Conservation (phyloP, 2,113 vertebrate genomes). For the Entosphenus tridentatus region DNA sequence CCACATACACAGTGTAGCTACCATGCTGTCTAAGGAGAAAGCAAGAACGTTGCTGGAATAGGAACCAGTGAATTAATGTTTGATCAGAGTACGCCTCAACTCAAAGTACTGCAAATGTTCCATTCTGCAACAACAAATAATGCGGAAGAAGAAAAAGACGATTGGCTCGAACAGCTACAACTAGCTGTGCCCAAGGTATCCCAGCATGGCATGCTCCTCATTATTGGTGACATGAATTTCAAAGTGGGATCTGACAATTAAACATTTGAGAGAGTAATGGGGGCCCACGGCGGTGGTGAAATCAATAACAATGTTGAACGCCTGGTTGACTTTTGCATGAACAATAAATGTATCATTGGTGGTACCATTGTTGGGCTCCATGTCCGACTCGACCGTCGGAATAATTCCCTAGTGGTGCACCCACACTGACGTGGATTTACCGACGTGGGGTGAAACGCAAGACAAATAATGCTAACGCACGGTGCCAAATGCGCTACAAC, state of each 20-base stretch:
- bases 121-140: background rate
- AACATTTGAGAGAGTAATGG: background rate
- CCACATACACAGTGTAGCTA: background rate
- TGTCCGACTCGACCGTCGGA: too few relatives aligned
- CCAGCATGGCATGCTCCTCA: background rate
- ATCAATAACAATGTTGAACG: background rate
- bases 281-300: background rate
- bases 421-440: too few relatives aligned
- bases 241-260: background rate
- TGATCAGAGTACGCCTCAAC: background rate
- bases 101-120: background rate
- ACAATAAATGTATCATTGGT: too few relatives aligned
- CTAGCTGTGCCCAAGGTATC: background rate
- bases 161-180: background rate
- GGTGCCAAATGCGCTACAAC: too few relatives aligned
- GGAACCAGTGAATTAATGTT: background rate
- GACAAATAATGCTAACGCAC: too few relatives aligned
- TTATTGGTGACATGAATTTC: background rate
- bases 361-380: too few relatives aligned
- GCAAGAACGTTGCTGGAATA: background rate
- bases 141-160: background rate
- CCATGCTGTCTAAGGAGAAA: background rate
- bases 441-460: too few relatives aligned
- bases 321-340: background rate
- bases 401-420: too few relatives aligned